Evolutionary conservation across 2,797 vertebrate genomes (phyloP), one percentile per base, ranked within the genome.

Genomic region (Sphenopsis melanotis): DNA sequence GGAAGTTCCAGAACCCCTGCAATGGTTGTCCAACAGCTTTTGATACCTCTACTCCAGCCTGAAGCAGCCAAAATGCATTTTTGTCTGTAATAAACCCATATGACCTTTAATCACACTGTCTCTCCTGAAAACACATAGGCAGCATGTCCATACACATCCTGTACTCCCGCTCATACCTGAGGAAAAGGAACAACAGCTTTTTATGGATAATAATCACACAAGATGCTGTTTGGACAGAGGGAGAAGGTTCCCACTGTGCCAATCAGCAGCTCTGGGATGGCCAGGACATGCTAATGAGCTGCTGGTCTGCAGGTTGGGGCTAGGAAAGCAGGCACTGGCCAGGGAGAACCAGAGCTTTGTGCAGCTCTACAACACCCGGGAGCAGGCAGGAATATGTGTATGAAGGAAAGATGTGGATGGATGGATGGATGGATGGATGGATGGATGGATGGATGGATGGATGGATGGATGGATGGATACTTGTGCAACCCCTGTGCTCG

Each of bases 371-470:
- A n/a, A 61, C 41, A 60, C 13, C 3, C 1, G 0, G 21, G 30
- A 93, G 21, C 0, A 1, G 50, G 21, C 36, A 69, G n/a, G 18
- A 59, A 66, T 18, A 4, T 13, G 23, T 2, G 5, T 14, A 50
- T 1, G 1, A 83, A 69, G 52, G 61, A 17, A 68, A 56, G 44
- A 64, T 29, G 21, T 5, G 18, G 44, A 44, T 8, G 17, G 41
- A 56, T 7, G 18, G 20, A 24, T 3, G 12, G 60, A 47, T 6
- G 19, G 21, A 32, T 1, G 8, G 32, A 19, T 47, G 18, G 44
- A 41, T 8, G 17, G 37, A 61, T 8, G 21, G 23, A 24, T 4
- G 15, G 55, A 46, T 5, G 18, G 41, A 46, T 8, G 17, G 41
- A 60, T 6, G 16, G 26, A 23, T 2, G 13, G 64, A 50, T 3